These are phyloP conservation scores for Sigmodon hispidus DNA, from an alignment of 2,113 vertebrate species.

Conservation along the genomic window DNA sequence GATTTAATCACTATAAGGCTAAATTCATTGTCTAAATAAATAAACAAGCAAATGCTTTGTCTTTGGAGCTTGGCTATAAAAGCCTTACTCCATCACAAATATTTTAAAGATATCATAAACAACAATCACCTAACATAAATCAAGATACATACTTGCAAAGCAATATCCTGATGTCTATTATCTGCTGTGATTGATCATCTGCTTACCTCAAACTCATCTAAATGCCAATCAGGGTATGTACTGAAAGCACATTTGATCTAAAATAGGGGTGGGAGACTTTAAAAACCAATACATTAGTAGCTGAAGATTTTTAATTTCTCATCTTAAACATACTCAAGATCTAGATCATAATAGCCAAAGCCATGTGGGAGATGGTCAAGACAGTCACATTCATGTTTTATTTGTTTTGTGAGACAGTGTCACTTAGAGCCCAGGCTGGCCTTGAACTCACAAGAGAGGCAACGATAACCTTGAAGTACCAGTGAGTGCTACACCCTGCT, in stretches of 20 bases:
- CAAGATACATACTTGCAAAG: constrained; percentile 79
- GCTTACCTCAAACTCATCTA: constrained; percentile 72
- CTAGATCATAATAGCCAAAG: neutral
- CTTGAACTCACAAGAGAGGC: neutral
- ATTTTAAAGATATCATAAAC: constrained; percentile 80
- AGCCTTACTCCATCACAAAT: constrained; percentile 82
- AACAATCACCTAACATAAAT: constrained; percentile 78
- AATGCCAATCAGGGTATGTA: constrained; percentile 37
- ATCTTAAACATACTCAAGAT: constrained; percentile 7
- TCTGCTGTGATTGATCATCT: constrained; percentile 73
- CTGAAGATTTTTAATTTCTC: constrained; percentile 30
- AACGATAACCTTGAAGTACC: neutral
- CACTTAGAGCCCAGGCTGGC: neutral
- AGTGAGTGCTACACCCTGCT: neutral
- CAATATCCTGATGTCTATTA: constrained; percentile 80
- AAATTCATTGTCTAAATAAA: constrained; percentile 17
- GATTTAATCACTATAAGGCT: constrained; percentile 75
- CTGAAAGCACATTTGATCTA: constrained; percentile 64
- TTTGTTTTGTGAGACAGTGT: neutral
- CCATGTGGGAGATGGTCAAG: neutral
- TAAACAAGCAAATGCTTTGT: constrained; percentile 72
- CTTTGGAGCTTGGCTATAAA: constrained; percentile 73
- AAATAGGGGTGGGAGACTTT: constrained; percentile 46
- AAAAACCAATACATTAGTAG: constrained; percentile 41
- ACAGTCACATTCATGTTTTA: neutral